Evolutionary conservation across 2,113 vertebrate genomes (phyloP), one percentile per base, ranked within the genome.

Genomic region (Eurystomus gularis): DNA sequence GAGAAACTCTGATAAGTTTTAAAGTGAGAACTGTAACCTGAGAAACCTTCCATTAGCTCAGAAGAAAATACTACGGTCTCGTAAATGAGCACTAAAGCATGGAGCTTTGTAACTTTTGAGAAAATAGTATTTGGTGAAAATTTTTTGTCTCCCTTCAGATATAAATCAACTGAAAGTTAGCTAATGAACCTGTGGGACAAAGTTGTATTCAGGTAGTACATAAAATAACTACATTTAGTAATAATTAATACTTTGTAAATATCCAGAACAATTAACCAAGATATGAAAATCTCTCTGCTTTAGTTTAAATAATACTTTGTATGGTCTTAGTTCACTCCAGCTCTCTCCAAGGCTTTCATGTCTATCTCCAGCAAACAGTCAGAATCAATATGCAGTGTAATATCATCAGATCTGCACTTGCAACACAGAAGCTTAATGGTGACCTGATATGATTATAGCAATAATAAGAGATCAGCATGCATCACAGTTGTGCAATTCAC

Each of bases 341-440:
- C 10, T 52, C 26, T n/a, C 55, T 55, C 69, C 3, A 33, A 65
- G 35, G 55, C 61, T 91, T 91, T 87, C 35, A 52, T 7, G 76
- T 91, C 48, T 84, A 40, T 84, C 93, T 94, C 52, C 52, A 91
- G 77, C 57, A 95, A 94, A 89, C 65, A 94, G 10, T 26, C 52
- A 95, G 81, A 82, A 91, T 87, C 91, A 93, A 85, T n/a, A 89
- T 10, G 11, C 28, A 12, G 33, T 82, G 25, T 31, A 72, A 61
- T 57, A 37, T 40, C 5, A 1, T 31, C 37, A 61, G n/a, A 44
- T 65, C 37, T 82, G 44, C 24, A 14, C 35, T 79, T 76, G 44
- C 57, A 68, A 52, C 17, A 17, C 46, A 51, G 33, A 86, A 88
- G 46, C 18, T 71, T 79, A 89, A 79, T 64, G 52, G 49, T 71